phyloP scores from a whole-genome alignment of 2,797 vertebrate species.

The Falco novaeseelandiae region DNA sequence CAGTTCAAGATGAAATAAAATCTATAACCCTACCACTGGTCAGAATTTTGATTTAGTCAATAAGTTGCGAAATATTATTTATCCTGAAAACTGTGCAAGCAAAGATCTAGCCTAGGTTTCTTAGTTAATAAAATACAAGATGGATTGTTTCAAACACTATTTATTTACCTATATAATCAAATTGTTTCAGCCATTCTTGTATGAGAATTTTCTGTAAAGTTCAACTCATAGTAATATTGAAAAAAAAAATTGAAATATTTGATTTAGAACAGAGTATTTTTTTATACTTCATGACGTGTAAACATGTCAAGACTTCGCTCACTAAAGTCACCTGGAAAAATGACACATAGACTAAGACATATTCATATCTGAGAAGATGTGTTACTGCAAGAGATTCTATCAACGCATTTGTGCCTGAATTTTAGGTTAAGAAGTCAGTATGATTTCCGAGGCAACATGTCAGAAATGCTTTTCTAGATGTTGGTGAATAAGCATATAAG shows the following conservation, averaged over 20 bases:
- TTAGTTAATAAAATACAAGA: not conserved
- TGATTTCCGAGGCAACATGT: not conserved
- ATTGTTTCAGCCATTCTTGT: not conserved
- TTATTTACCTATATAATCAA: not conserved
- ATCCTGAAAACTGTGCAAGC: not conserved
- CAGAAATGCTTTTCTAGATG: not conserved
- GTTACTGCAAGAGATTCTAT: not conserved
- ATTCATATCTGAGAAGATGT: not conserved
- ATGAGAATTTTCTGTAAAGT: not conserved
- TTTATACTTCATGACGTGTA: not conserved
- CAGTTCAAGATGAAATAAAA: conserved; percentile 54
- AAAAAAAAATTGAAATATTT: not conserved
- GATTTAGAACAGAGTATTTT: not conserved
- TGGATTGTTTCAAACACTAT: not conserved
- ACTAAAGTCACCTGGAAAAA: not conserved
- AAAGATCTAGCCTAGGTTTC: not conserved
- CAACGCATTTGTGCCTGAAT: not conserved
- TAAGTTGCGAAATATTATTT: conserved; percentile 19
- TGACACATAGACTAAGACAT: not conserved
- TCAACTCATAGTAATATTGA: not conserved
- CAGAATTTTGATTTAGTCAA: not conserved
- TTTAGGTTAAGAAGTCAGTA: not conserved
- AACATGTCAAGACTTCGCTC: not conserved
- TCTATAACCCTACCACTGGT: conserved; percentile 1
- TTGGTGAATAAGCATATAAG: not conserved